Base-by-base conservation (phyloP, 1,140 invertebrate genomes). In the Drosophila oshimai region DNA sequence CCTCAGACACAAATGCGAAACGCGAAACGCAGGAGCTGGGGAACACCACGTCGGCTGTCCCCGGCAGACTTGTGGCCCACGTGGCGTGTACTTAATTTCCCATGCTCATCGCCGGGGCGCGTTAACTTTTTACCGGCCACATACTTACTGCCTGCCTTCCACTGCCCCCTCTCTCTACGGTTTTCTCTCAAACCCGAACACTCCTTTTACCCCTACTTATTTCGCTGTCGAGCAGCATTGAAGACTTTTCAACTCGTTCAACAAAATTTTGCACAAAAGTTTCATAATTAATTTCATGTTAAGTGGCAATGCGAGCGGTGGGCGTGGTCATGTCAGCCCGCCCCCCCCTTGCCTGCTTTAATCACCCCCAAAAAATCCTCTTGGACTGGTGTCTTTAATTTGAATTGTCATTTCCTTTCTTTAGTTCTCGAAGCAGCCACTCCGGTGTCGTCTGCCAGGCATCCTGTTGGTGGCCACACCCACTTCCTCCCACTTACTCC, bases 281-380 rank as follows among this genome's bases (percentile, higher is more conserved):
- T 87, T 87, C 81, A 87, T 87, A 87, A 87, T 87, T 87, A 87
- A 87, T 87, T 87, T 87, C 81, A 87, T 87, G 81, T 87, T 87
- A 87, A 87, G 81, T 87, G 81, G 81, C 76, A 87, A 77, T 87
- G 81, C 61, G 68, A 76, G 57, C 61, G 74, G 29, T 51, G 53
- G 53, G 53, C 53, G 53, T 55, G 75, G 47, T 33, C 26, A 46
- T 64, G 62, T 54, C 39, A 34, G 49, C 46, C 57, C 15, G 57
- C 53, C 39, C 57, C 44, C 22, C n/a, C 10, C 0, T 18, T 49
- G 6, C n/a, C 12, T 31, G 24, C 10, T 12, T 7, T 17, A 5
- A 12, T 17, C 12, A 7, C 15, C 10, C 39, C 26, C 18, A 15
- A 29, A 34, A 12, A 28, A 36, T 17, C 26, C 44, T 57, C 62